These are phyloP conservation scores for Seriola rivoliana DNA, from an alignment of 2,113 vertebrate genomes.

Conservation along the genomic window DNA sequence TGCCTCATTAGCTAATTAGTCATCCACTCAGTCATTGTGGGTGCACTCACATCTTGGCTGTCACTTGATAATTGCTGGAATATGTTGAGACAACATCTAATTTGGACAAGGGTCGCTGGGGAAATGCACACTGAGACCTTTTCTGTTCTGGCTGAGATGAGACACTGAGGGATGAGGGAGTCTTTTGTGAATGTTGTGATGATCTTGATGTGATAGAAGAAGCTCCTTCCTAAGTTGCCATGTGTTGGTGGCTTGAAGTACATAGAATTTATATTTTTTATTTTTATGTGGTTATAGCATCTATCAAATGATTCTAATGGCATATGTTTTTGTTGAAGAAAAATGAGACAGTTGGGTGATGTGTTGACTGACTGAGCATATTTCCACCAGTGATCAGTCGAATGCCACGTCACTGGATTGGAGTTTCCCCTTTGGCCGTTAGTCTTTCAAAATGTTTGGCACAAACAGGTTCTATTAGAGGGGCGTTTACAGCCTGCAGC, in stretches of 20 bases:
- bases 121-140: conserved; percentile 53
- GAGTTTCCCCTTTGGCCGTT: too few species aligned
- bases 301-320: background rate
- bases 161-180: conserved; percentile 44
- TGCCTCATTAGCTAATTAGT: conserved; percentile 64
- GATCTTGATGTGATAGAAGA: background rate
- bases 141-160: conserved; percentile 50
- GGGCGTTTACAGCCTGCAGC: too few species aligned
- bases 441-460: too few species aligned
- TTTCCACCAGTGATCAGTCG: too few species aligned
- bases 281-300: background rate
- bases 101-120: conserved; percentile 51
- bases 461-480: too few species aligned
- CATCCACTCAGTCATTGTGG: conserved; percentile 40
- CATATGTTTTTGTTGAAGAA: background rate
- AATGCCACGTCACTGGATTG: too few species aligned
- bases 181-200: conserved; percentile 28
- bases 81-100: conserved; percentile 63
- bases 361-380: too few species aligned
- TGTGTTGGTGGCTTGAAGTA: background rate
- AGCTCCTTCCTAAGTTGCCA: background rate
- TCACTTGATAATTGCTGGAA: conserved; percentile 64
- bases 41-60: conserved; percentile 33
- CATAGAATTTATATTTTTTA: background rate
- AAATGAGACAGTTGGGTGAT: background rate